Percentiles rank a stretch among this genome's conserved stretches.
phyloP scores from a whole-genome alignment of 2,113 vertebrate species.

The Leucoraja erinaceus region DNA sequence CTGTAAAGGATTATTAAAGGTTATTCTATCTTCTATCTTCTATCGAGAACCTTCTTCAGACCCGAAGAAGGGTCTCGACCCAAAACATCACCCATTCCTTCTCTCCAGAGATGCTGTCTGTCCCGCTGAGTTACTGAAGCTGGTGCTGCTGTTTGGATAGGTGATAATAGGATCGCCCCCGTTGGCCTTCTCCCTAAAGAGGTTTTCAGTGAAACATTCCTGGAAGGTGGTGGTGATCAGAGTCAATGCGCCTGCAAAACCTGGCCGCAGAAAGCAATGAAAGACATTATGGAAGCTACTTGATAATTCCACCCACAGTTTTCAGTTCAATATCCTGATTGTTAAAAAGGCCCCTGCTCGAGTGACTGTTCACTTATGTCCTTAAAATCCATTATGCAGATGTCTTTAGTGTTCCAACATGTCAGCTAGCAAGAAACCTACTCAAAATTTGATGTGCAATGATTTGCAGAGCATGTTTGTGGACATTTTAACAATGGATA shows the following conservation, averaged over 20 bases:
- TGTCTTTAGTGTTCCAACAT: not conserved
- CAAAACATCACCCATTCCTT: too few relatives aligned
- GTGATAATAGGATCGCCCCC: not conserved
- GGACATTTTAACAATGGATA: not conserved
- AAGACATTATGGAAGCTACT: not conserved
- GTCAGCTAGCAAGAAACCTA: not conserved
- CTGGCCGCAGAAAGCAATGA: not conserved
- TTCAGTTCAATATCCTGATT: not conserved
- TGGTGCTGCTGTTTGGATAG: not conserved
- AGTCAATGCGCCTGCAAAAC: not conserved
- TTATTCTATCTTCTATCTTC: too few relatives aligned
- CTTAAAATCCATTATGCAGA: not conserved
- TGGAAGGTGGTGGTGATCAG: not conserved
- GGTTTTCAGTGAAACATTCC: not conserved
- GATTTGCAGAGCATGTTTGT: not conserved
- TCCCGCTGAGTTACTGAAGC: too few relatives aligned
- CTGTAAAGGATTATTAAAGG: too few relatives aligned
- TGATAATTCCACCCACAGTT: not conserved
- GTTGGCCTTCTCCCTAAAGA: not conserved
- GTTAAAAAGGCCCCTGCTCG: not conserved
- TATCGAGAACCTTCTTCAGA: too few relatives aligned
- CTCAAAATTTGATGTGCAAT: not conserved
- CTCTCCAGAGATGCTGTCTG: too few relatives aligned
- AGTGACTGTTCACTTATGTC: not conserved
- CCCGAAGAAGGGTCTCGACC: too few relatives aligned